Conservation (phyloP, 2,888 invertebrate genomes). For the Formica aserva region DNA sequence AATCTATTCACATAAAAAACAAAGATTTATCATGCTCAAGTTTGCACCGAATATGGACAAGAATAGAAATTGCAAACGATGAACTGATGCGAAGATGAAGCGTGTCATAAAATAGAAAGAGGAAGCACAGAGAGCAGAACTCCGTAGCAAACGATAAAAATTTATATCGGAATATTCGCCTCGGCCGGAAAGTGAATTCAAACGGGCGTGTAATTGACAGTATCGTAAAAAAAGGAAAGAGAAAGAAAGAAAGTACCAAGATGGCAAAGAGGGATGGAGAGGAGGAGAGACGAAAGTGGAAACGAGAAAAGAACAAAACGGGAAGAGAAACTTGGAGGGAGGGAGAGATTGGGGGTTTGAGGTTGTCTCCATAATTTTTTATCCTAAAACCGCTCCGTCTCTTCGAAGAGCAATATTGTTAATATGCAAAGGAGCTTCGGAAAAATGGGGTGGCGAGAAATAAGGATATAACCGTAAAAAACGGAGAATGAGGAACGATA, state of each 20-base stretch:
- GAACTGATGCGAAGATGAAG: constrained; percentile 49
- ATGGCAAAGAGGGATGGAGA: constrained; percentile 47
- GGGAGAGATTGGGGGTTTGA: constrained; percentile 61
- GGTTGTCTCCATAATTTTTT: constrained; percentile 84
- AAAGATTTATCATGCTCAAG: neutral
- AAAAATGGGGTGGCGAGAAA: constrained; percentile 84
- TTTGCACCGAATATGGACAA: neutral
- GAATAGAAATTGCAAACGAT: constrained; percentile 59
- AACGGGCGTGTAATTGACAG: constrained; percentile 86
- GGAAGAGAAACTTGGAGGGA: constrained; percentile 75
- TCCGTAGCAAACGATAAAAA: constrained; percentile 79
- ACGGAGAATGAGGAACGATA: constrained; percentile 41
- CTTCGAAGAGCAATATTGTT: constrained; percentile 85
- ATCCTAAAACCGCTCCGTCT: constrained; percentile 80
- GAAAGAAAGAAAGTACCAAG: constrained; percentile 30
- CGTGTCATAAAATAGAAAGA: constrained; percentile 67
- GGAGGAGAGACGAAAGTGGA: constrained; percentile 41
- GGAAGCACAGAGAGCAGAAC: constrained; percentile 67
- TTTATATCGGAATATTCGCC: constrained; percentile 82
- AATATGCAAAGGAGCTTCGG: constrained; percentile 86
- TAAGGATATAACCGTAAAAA: constrained; percentile 78
- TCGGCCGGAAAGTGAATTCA: constrained; percentile 84
- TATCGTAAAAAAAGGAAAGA: constrained; percentile 83
- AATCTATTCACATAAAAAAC: neutral
- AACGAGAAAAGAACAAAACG: constrained; percentile 57